Conservation (phyloP, 1,140 invertebrate genomes). For the Cheumatopsyche charites region DNA sequence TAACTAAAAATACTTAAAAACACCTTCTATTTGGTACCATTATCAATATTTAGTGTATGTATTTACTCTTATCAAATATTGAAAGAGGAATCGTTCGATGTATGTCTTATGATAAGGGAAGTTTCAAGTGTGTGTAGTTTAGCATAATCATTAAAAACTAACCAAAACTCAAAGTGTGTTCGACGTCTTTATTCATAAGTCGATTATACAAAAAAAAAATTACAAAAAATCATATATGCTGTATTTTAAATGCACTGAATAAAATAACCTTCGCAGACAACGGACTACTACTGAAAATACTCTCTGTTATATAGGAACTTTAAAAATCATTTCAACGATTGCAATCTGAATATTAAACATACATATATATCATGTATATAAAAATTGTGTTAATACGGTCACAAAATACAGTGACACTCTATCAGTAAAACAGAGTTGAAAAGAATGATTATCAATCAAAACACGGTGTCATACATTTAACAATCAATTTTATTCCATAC, state of each 20-base stretch:
- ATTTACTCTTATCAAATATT: constrained; percentile 24
- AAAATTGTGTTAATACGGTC: no score
- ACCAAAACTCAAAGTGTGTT: constrained; percentile 27
- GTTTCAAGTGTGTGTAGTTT: not conserved
- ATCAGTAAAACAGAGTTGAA: constrained; percentile 6
- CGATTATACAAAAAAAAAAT: constrained; percentile 47
- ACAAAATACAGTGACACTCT: not conserved
- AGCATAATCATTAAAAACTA: not conserved
- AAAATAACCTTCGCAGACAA: constrained; percentile 35
- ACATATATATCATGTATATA: no score
- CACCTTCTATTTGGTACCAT: no score
- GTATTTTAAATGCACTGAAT: constrained; percentile 45
- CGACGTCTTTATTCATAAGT: constrained; percentile 46
- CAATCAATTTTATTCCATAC: constrained; percentile 41
- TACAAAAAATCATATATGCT: constrained; percentile 43
- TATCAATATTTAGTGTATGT: constrained; percentile 4
- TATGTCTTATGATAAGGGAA: constrained; percentile 4
- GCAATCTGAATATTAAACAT: constrained; percentile 21
- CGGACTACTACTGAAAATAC: constrained; percentile 30
- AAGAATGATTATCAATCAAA: constrained; percentile 36
- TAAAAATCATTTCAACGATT: constrained; percentile 43
- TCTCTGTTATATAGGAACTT: constrained; percentile 44
- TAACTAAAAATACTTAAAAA: no score
- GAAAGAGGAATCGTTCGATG: not conserved
- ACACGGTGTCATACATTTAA: constrained; percentile 39